phyloP scores from a whole-genome alignment of 2,888 invertebrate genomes.

The Resseliella maxima region DNA sequence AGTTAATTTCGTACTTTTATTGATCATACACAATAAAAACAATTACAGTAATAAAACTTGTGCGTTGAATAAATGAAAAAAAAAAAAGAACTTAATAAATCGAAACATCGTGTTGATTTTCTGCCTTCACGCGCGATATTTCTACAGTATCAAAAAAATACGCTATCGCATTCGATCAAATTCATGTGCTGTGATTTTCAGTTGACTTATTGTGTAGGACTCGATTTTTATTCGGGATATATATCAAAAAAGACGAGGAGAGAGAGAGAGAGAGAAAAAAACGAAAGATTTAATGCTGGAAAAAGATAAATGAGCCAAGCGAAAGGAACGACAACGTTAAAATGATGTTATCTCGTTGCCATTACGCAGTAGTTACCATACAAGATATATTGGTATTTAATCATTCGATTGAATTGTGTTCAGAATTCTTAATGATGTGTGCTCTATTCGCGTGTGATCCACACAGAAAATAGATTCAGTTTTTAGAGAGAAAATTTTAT shows the following conservation, averaged over 20 bases:
- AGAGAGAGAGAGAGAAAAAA: too few species aligned
- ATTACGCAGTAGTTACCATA: slow-evolving; percentile 43
- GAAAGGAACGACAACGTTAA: neutral
- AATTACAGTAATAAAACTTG: slow-evolving; percentile 34
- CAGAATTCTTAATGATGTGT: neutral
- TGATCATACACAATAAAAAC: slow-evolving; percentile 49
- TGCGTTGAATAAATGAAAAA: neutral
- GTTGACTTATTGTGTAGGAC: slow-evolving; percentile 43
- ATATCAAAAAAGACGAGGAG: too few species aligned
- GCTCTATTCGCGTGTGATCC: slow-evolving; percentile 16
- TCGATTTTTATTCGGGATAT: too few species aligned
- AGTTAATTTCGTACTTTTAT: slow-evolving; percentile 32
- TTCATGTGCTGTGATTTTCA: neutral
- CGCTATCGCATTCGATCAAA: neutral
- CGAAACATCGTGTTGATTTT: slow-evolving; percentile 40
- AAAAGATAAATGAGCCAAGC: slow-evolving; percentile 1
- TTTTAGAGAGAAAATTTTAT: slow-evolving; percentile 8
- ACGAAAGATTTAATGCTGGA: slow-evolving; percentile 35
- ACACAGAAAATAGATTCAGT: neutral
- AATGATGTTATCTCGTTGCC: slow-evolving; percentile 21
- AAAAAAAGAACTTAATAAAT: neutral
- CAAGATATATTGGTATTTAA: slow-evolving; percentile 53
- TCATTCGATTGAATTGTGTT: slow-evolving; percentile 2
- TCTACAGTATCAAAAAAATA: too few species aligned
- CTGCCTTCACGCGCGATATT: neutral